phyloP scores from a whole-genome alignment of 2,797 vertebrate genomes.

The Geotrypetes seraphini region DNA sequence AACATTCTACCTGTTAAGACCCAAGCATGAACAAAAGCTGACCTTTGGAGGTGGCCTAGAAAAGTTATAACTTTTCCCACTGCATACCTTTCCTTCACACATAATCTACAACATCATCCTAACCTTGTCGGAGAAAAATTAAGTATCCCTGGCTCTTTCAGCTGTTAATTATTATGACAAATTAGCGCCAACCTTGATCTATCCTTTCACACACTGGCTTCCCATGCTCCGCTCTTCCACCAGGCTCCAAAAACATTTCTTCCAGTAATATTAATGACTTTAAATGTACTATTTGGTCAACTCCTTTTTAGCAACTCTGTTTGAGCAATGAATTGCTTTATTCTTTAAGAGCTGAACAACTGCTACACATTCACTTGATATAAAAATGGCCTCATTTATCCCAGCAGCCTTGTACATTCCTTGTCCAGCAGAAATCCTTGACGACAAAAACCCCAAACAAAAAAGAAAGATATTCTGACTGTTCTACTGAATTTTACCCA shows the following conservation, averaged over 20 bases:
- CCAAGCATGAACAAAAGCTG: neutral
- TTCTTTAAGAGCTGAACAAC: too few relatives aligned
- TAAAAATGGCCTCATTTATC: too few relatives aligned
- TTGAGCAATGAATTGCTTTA: too few relatives aligned
- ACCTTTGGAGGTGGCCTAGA: neutral
- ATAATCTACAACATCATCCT: conserved; percentile 11
- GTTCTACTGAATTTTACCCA: too few relatives aligned
- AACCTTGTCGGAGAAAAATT: conserved; percentile 2
- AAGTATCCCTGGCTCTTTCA: conserved; percentile 1
- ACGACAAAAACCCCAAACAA: too few relatives aligned
- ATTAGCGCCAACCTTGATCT: conserved; percentile 22
- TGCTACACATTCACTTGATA: too few relatives aligned
- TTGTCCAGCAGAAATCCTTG: too few relatives aligned
- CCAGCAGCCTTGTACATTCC: too few relatives aligned
- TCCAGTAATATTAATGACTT: neutral
- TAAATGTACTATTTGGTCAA: neutral
- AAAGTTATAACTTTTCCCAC: neutral
- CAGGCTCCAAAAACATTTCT: neutral
- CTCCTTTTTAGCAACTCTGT: neutral
- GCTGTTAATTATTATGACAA: conserved; percentile 7
- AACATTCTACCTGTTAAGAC: neutral
- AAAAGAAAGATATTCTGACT: too few relatives aligned
- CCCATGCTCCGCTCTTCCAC: neutral
- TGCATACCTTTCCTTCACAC: neutral
- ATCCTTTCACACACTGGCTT: neutral